These are phyloP conservation scores for Phoebastria nigripes DNA, from an alignment of 2,797 vertebrate genomes.

Conservation along the genomic window DNA sequence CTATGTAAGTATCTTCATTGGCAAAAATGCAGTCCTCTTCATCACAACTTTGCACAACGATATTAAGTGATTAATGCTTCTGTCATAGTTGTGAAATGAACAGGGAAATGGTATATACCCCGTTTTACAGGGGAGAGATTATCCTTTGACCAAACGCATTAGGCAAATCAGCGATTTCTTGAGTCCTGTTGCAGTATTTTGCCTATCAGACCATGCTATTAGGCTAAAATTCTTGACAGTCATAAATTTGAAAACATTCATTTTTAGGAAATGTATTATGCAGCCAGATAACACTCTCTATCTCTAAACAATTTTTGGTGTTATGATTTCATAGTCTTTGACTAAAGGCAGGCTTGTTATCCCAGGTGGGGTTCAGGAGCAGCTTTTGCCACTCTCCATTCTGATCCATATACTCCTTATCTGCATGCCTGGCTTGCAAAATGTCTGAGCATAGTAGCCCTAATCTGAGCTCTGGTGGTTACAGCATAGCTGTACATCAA, in stretches of 20 bases:
- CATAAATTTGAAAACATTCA: neutral
- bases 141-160: neutral
- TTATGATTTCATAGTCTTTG: neutral
- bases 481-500: neutral
- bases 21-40: neutral
- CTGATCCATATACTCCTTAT: neutral
- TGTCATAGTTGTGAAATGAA: neutral
- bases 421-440: neutral
- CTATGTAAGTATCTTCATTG: neutral
- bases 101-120: neutral
- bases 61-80: neutral
- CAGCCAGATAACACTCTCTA: neutral
- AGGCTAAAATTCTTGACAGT: neutral
- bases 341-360: neutral
- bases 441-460: neutral
- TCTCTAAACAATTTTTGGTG: neutral
- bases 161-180: neutral
- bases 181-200: neutral
- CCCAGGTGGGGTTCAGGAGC: neutral
- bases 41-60: neutral
- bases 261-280: neutral
- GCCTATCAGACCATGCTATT: neutral
- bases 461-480: neutral
- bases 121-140: neutral
- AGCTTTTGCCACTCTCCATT: neutral